phyloP scores from a whole-genome alignment of 2,797 vertebrate species.

The Megalops cyprinoides region DNA sequence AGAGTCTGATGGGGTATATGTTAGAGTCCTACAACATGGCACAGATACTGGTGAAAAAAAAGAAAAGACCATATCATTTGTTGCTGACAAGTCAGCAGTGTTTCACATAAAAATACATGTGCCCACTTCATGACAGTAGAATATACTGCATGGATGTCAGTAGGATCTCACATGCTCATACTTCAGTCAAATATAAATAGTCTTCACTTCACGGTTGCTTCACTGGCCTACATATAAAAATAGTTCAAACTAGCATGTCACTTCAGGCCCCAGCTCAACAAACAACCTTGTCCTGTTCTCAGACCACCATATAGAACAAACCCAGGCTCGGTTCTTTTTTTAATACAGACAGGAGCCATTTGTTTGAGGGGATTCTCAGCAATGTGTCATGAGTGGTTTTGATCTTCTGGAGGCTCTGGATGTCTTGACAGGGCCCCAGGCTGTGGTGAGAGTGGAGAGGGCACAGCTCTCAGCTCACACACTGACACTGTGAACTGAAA shows the following conservation, averaged over 20 bases:
- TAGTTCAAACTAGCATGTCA: slow-evolving; percentile 37
- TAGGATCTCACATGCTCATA: slow-evolving; percentile 16
- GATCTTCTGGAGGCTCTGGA: too few relatives aligned
- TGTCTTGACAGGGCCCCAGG: too few relatives aligned
- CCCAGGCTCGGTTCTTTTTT: background rate
- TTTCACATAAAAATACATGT: background rate
- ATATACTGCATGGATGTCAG: slow-evolving; percentile 16
- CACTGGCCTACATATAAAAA: slow-evolving; percentile 49
- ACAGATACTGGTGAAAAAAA: too few relatives aligned
- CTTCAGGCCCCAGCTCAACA: slow-evolving; percentile 34
- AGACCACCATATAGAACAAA: background rate
- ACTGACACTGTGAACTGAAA: background rate
- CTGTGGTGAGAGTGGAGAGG: too few relatives aligned
- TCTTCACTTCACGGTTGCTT: slow-evolving; percentile 18
- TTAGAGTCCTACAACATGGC: background rate
- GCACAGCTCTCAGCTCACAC: background rate
- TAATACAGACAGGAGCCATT: background rate
- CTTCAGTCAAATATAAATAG: slow-evolving; percentile 38
- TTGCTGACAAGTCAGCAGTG: too few relatives aligned
- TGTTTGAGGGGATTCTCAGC: background rate
- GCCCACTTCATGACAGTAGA: background rate
- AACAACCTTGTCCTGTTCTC: background rate
- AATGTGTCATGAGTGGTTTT: background rate
- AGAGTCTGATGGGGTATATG: background rate
- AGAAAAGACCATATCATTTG: too few relatives aligned